phyloP scores from a whole-genome alignment of 2,113 vertebrate species.

The Lichenostomus cassidix region DNA sequence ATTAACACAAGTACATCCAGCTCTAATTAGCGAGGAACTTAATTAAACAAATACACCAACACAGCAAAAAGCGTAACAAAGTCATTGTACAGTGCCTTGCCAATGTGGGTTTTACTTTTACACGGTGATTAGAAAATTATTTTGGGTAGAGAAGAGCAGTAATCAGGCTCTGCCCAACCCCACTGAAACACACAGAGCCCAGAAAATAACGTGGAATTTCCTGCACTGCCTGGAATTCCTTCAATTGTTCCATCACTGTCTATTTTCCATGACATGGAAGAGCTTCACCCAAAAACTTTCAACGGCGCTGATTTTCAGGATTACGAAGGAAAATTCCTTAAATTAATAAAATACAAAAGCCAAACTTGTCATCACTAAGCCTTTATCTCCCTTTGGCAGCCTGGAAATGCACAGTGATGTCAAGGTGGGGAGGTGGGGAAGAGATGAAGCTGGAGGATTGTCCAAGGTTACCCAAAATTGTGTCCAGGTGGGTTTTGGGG shows the following conservation, averaged over 20 bases:
- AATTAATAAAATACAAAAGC: not conserved
- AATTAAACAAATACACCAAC: conserved; percentile 78
- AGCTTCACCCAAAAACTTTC: fast-evolving
- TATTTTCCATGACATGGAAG: fast-evolving
- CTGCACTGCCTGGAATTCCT: not conserved
- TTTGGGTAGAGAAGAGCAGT: not conserved
- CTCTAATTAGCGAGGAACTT: conserved; percentile 78
- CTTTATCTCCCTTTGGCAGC: not conserved
- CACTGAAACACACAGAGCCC: not conserved
- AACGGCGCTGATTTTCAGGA: not conserved
- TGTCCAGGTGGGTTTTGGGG: not conserved
- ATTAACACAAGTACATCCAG: conserved; percentile 77
- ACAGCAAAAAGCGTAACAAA: conserved; percentile 73
- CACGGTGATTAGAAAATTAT: conserved; percentile 20
- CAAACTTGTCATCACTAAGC: no score
- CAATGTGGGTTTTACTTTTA: conserved; percentile 40
- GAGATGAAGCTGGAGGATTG: not conserved
- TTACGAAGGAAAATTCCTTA: not conserved
- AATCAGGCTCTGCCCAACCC: not conserved
- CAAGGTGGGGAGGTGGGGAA: fast-evolving
- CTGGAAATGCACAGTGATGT: not conserved
- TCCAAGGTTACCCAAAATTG: fast-evolving
- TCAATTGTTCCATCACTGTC: fast-evolving
- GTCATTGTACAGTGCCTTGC: conserved; percentile 63
- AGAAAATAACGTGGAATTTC: not conserved